A percentile compares a stretch with the other conserved stretches of the same genome.
Conservation (phyloP, 2,113 vertebrate species). For the Carassius auratus region DNA sequence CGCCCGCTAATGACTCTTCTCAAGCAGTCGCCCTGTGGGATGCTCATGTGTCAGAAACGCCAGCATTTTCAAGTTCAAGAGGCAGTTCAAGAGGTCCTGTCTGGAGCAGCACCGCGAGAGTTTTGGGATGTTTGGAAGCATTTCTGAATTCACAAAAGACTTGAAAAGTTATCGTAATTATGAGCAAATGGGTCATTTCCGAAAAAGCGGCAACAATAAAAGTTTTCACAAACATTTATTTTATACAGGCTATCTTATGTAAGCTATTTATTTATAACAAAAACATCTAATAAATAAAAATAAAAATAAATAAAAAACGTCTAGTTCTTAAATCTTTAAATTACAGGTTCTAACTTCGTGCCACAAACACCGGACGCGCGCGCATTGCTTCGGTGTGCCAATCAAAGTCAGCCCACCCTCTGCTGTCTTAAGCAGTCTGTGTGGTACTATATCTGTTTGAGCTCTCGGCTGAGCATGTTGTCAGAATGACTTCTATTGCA, state of each 20-base stretch:
- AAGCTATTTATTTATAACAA: not conserved
- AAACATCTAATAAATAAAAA: not conserved
- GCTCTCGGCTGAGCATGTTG: conserved; percentile 38
- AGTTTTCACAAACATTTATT: not conserved
- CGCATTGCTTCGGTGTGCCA: conserved; percentile 72
- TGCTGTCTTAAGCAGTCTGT: conserved; percentile 77
- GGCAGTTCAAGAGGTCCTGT: conserved; percentile 27
- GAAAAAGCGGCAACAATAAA: not conserved
- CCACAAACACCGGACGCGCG: conserved; percentile 57
- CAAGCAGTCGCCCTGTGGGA: conserved; percentile 61
- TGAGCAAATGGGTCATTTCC: not conserved
- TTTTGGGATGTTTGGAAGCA: not conserved
- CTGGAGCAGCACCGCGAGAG: not conserved
- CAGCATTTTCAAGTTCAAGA: conserved; percentile 67
- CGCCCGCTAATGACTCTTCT: conserved; percentile 63
- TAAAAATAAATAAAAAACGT: not conserved
- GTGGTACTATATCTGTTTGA: conserved; percentile 68
- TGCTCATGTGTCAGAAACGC: conserved; percentile 73
- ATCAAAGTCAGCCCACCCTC: conserved; percentile 73
- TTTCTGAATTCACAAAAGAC: not conserved
- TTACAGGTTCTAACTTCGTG: not conserved
- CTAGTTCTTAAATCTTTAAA: not conserved
- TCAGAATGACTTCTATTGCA: conserved; percentile 16
- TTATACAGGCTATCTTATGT: not conserved
- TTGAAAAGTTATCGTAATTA: not conserved